A percentile compares a stretch with the other conserved stretches of the same genome.
Evolutionary conservation across 2,888 invertebrate genomes (phyloP).

Genomic region (Girardia tigrina): DNA sequence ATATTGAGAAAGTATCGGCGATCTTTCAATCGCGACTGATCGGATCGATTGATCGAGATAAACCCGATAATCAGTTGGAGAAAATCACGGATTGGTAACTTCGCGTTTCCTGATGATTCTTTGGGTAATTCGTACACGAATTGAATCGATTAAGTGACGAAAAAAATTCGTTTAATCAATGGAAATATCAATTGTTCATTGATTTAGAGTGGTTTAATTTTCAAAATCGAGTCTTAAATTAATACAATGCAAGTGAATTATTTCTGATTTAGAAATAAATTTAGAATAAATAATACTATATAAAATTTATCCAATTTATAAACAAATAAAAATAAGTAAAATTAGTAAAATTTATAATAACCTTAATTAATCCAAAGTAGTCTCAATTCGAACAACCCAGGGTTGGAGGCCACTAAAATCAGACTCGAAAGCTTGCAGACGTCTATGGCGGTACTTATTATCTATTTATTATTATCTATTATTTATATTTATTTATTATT

Average conservation of each 20-base stretch:
- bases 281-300: too few species aligned
- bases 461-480: too few species aligned
- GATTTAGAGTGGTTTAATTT: background rate
- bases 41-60: background rate
- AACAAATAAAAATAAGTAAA: too few species aligned
- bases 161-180: background rate
- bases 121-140: background rate
- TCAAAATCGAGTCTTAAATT: background rate
- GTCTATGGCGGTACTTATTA: too few species aligned
- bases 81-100: background rate
- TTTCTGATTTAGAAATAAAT: too few species aligned
- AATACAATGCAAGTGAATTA: too few species aligned
- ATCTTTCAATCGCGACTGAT: background rate
- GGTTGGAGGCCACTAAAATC: conserved; percentile 98
- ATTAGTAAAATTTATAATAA: too few species aligned
- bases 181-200: background rate
- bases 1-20: background rate
- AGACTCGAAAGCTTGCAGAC: conserved; percentile 98
- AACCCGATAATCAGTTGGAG: background rate
- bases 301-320: too few species aligned
- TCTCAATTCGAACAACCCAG: conserved; percentile 97
- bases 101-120: background rate
- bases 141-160: background rate
- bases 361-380: conserved; percentile 98
- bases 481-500: too few species aligned